Percentiles rank a stretch among this genome's conserved stretches.
phyloP scores from a whole-genome alignment of 1,140 invertebrate species.

The Drosophila arawakana region DNA sequence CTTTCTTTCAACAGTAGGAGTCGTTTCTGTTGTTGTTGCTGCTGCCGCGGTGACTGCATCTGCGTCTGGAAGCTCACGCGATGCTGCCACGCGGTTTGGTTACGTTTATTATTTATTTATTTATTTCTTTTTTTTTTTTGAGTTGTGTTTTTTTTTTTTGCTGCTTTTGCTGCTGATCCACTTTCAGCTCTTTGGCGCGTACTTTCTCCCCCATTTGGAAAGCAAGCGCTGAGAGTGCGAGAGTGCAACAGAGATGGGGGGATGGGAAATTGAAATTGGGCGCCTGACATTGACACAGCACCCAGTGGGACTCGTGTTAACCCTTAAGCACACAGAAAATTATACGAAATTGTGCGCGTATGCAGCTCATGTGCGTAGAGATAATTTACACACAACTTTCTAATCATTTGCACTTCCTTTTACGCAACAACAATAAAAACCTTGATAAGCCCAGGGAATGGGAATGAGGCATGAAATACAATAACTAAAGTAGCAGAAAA shows the following conservation, averaged over 20 bases:
- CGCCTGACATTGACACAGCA: conserved; percentile 30
- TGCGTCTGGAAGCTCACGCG: conserved; percentile 72
- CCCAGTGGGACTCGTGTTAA: too few species aligned
- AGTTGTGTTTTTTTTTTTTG: conserved; percentile 42
- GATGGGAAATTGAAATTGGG: conserved; percentile 8
- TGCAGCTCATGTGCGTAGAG: conserved; percentile 36
- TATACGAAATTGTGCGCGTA: conserved; percentile 26
- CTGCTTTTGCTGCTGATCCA: conserved; percentile 72
- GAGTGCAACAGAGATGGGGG: conserved; percentile 2
- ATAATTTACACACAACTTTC: conserved; percentile 59
- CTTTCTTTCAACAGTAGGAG: conserved; percentile 64
- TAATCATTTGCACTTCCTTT: conserved; percentile 81
- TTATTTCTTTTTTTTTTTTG: conserved; percentile 44
- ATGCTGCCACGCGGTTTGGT: conserved; percentile 71
- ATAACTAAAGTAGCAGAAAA: conserved; percentile 33
- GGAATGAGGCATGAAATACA: conserved; percentile 19
- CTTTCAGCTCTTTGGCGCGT: conserved; percentile 78
- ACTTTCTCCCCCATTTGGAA: conserved; percentile 79
- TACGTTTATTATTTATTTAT: conserved; percentile 69
- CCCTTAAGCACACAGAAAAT: not conserved
- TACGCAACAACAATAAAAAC: conserved; percentile 72
- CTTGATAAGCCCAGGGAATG: conserved; percentile 60
- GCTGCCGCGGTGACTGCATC: conserved; percentile 40
- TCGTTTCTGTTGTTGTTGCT: conserved; percentile 19
- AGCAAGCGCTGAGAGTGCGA: conserved; percentile 52